Evolutionary conservation across 2,113 vertebrate genomes (phyloP), one percentile per base, ranked within the genome.

Genomic region (Plectropomus leopardus): DNA sequence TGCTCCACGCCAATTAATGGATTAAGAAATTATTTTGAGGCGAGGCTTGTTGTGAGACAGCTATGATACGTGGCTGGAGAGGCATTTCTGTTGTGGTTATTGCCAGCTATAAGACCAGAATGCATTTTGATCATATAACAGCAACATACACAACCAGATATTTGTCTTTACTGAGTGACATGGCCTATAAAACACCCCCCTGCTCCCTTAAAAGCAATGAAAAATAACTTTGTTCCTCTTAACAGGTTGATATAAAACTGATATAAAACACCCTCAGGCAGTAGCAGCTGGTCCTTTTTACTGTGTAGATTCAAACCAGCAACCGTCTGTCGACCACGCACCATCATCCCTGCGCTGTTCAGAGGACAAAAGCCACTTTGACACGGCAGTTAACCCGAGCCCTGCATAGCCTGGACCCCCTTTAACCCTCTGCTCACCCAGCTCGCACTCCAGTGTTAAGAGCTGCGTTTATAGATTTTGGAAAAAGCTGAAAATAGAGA

Each of bases 1-100:
- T 75, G 87, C 88, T 89, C 92, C 93, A 93, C 82, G 80, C 83
- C 93, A 94, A 94, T 94, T 94, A 94, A 94, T 94, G 88, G 89
- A 94, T 94, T 94, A 94, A 91, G 88, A 94, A 93, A 93, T 92
- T 86, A 92, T 92, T 92, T 91, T 83, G 88, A 91, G 89, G 84
- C 79, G 63, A 86, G 82, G 75, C 85, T 88, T 90, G 86, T 89
- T 89, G 90, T 86, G 84, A 93, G 90, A 90, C 86, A 89, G 89
- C 84, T 76, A 93, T 92, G 92, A 92, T 92, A 92, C 63, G 76
- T 67, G 88, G 89, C 88, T 88, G 80, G 68, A 90, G 86, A 91
- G 74, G 85, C 88, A 58, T 84, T 77, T 82, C 75, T 86, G 64
- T 83, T 65, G 78, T 59, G 71, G 30, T 86, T 78, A 69, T 84